Evolutionary conservation across 2,888 invertebrate genomes (phyloP).

Genomic region (Amphiduros pacificus): DNA sequence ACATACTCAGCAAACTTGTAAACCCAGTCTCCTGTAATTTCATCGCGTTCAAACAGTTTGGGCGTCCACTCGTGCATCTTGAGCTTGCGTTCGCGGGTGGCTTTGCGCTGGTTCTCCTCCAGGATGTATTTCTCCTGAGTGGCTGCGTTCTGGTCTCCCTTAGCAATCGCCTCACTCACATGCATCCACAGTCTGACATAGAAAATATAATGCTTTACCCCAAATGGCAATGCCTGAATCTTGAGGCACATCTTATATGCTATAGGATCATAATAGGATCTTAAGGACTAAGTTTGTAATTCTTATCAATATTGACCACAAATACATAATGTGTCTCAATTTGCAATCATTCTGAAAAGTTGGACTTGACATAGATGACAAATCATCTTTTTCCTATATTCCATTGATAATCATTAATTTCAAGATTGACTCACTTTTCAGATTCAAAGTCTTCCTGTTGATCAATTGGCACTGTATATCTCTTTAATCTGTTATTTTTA

Average conservation of each 20-base stretch:
- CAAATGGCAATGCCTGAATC: too few relatives aligned
- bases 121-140: conserved; percentile 83
- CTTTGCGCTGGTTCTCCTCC: conserved; percentile 81
- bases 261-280: too few relatives aligned
- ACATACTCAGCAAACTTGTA: conserved; percentile 75
- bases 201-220: background rate
- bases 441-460: conserved; percentile 81
- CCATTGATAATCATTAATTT: background rate
- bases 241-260: too few relatives aligned
- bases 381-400: background rate
- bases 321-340: background rate
- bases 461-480: conserved; percentile 78
- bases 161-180: conserved; percentile 81
- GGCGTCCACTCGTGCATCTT: conserved; percentile 74
- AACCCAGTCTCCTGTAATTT: conserved; percentile 68
- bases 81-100: conserved; percentile 72
- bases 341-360: too few relatives aligned
- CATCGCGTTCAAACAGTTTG: conserved; percentile 71
- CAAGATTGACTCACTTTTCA: conserved; percentile 64
- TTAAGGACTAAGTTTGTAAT: too few relatives aligned
- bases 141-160: conserved; percentile 83
- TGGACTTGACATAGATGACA: too few relatives aligned
- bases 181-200: conserved; percentile 72
- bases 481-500: conserved; percentile 72
- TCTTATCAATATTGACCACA: too few relatives aligned